Base-by-base conservation (phyloP, 30 jellyfish, hydroid and myxozoan genomes). In the Sanderia malayensis region DNA sequence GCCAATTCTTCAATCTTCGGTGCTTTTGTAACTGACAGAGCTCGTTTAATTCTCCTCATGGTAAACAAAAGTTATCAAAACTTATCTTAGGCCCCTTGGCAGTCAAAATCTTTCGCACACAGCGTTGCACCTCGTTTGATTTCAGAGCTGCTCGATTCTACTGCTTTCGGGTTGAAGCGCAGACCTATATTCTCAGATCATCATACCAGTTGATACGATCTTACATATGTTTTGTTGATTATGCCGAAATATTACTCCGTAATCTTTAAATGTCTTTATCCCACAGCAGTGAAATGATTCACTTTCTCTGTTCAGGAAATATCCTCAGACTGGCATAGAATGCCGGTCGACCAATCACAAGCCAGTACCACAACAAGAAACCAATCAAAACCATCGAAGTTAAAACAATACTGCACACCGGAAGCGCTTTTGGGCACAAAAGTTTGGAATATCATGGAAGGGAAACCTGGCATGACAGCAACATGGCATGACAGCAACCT, bases 1-100 rank as follows among this genome's bases (percentile, higher is more conserved):
- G 98, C 88, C 22, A 92, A 83, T 61, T 92, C 98, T 61, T 92
- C 98, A 49, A 92, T 92, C 74, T 90, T 92, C 47, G 98, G 98
- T 44, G 97, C 90, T 53, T 92, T 92, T 11, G 96, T 92, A 24
- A 92, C 67, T 33, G 98, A 92, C 58, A 92, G 76, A 15, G 96
- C 98, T 58, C 98, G 91, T 79, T 92, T 92, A 44, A 92, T 70
- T 59, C 96, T 76, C 83, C 94, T 92, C 98, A 92, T 92, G 37
- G 9, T 41, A 34, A 30, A 8, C 23, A 21, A 63, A 34, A 63
- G 10, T 29, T 31, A 20, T 44, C 27, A n/a, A n/a, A n/a, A n/a
- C n/a, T n/a, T n/a, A n/a, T n/a, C n/a, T n/a, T n/a, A n/a, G n/a
- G n/a, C n/a, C n/a, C n/a, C n/a, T n/a, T n/a, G n/a, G n/a, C n/a